These are phyloP conservation scores for Tipula lateralis DNA, from an alignment of 2,888 invertebrate genomes.

Conservation along the genomic window DNA sequence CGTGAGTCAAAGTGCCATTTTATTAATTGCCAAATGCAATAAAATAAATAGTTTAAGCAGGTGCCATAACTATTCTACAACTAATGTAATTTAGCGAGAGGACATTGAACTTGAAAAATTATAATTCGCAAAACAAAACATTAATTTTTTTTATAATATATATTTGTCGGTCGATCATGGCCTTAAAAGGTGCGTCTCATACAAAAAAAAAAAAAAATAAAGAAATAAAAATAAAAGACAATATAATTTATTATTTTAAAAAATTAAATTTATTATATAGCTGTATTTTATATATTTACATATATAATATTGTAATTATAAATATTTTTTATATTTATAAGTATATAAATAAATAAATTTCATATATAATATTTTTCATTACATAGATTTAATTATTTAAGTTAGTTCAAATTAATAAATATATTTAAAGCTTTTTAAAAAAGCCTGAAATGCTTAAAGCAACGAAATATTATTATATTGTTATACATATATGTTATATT, in stretches of 20 bases:
- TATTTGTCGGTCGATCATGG: conserved; percentile 12
- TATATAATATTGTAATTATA: background rate
- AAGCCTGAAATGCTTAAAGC: conserved; percentile 12
- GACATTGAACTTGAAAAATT: background rate
- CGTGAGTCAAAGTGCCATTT: background rate
- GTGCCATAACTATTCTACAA: background rate
- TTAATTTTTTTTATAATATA: background rate
- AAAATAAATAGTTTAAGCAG: conserved; percentile 5
- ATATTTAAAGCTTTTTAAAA: conserved; percentile 14
- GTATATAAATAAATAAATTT: background rate
- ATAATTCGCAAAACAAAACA: conserved; percentile 19
- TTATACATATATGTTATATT: background rate
- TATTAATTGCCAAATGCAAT: background rate
- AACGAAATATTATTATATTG: conserved; percentile 14
- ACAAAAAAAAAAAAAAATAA: conserved; percentile 4
- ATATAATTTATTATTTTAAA: background rate
- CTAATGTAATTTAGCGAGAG: background rate
- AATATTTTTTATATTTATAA: background rate
- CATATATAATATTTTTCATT: background rate
- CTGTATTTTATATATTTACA: background rate
- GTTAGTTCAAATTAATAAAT: conserved; percentile 15
- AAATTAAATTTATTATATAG: conserved; percentile 19
- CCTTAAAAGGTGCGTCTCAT: conserved; percentile 27
- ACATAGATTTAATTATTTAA: background rate
- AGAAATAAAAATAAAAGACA: conserved; percentile 24